These are phyloP conservation scores for Xerus inauris DNA, from an alignment of 2,113 vertebrate species.

Conservation along the genomic window DNA sequence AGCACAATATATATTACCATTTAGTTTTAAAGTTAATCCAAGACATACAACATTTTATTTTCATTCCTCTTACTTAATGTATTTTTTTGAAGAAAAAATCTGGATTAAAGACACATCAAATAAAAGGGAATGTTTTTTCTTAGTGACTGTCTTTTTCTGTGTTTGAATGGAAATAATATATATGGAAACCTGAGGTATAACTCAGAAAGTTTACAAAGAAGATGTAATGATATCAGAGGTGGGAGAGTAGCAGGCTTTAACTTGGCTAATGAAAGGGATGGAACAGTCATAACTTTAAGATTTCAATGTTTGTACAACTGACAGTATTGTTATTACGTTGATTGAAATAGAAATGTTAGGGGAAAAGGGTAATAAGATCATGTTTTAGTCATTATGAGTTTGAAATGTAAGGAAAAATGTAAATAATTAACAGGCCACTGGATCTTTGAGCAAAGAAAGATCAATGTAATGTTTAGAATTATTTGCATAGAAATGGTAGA, in stretches of 20 bases:
- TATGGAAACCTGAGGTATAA: background rate
- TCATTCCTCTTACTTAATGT: background rate
- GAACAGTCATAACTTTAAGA: background rate
- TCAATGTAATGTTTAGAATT: background rate
- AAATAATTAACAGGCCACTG: background rate
- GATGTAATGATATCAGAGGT: background rate
- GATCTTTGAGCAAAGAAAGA: constrained; percentile 3
- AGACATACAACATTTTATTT: background rate
- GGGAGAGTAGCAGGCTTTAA: background rate
- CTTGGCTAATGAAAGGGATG: background rate
- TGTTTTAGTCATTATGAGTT: background rate
- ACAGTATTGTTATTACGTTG: background rate
- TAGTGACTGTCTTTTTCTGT: background rate
- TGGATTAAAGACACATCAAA: constrained; percentile 7
- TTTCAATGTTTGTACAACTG: background rate
- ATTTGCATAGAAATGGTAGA: background rate
- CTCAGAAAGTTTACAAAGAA: background rate
- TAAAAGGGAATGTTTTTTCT: background rate
- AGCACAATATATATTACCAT: background rate
- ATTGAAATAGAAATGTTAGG: background rate
- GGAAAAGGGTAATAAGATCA: background rate
- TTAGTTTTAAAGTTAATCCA: constrained; percentile 34
- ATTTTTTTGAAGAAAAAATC: constrained; percentile 51
- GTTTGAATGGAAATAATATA: constrained; percentile 22
- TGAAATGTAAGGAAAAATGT: background rate